These are phyloP conservation scores for Bombyx huttoni DNA, from an alignment of 2,888 invertebrate species.

Conservation along the genomic window DNA sequence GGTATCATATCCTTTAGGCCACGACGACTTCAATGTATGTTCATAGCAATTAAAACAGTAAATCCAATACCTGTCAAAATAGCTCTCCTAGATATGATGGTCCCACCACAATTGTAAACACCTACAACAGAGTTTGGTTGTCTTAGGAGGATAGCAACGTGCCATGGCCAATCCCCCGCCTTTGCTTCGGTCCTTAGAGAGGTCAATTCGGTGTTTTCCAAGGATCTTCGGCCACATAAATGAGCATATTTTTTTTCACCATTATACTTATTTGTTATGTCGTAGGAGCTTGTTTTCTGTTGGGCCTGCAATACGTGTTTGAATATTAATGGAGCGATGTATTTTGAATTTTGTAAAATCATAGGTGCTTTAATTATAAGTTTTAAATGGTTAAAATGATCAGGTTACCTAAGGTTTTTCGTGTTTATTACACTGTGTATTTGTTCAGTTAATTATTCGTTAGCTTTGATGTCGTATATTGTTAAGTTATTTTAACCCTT, in stretches of 20 bases:
- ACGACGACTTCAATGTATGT: too few relatives aligned
- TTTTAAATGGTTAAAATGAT: too few relatives aligned
- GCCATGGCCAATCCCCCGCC: constrained; percentile 63
- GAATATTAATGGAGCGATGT: too few relatives aligned
- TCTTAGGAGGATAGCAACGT: constrained; percentile 42
- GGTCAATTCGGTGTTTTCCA: constrained; percentile 43
- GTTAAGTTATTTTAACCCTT: too few relatives aligned
- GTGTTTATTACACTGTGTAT: too few relatives aligned
- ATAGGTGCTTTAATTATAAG: too few relatives aligned
- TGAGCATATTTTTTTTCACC: constrained; percentile 23
- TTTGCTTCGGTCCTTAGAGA: constrained; percentile 39
- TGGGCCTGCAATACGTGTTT: constrained; percentile 20
- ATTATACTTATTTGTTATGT: constrained; percentile 18
- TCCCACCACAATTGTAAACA: constrained; percentile 51
- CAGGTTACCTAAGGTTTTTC: too few relatives aligned
- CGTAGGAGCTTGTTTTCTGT: constrained; percentile 28
- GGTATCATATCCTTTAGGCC: too few relatives aligned
- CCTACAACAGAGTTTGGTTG: constrained; percentile 12
- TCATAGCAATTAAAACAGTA: background rate
- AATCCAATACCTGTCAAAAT: constrained; percentile 41
- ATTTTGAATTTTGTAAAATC: too few relatives aligned
- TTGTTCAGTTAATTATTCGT: too few relatives aligned
- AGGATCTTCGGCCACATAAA: constrained; percentile 42
- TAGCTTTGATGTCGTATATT: too few relatives aligned
- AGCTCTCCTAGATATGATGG: constrained; percentile 50